Evolutionary conservation across 1,140 invertebrate species (phyloP).

Genomic region (Melitaea cinxia): DNA sequence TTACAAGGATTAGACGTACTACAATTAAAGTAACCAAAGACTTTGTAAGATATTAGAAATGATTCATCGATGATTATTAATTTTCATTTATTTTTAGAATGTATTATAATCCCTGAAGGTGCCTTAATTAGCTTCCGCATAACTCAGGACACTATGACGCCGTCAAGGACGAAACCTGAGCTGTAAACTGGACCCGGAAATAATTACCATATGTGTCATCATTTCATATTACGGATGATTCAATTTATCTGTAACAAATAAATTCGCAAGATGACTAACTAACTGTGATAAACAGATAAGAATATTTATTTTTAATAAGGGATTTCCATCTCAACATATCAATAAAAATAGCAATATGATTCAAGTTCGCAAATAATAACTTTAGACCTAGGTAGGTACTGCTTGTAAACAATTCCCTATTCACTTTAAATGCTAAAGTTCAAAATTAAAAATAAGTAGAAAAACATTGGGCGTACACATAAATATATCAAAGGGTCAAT

Average conservation of each 20-base stretch:
- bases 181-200: constrained; percentile 46
- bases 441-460: no score
- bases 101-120: background rate
- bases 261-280: constrained; percentile 43
- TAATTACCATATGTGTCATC: constrained; percentile 56
- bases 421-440: no score
- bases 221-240: constrained; percentile 60
- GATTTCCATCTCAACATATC: background rate
- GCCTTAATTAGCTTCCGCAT: background rate
- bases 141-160: background rate
- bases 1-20: background rate
- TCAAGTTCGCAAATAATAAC: no score
- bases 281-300: constrained; percentile 11
- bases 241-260: constrained; percentile 48
- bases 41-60: constrained; percentile 6
- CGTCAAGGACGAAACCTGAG: constrained; percentile 18
- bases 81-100: background rate
- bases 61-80: constrained; percentile 18
- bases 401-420: no score
- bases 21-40: background rate
- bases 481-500: constrained; percentile 19
- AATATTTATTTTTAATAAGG: background rate
- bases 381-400: no score
- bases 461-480: no score
- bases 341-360: background rate